phyloP scores from a whole-genome alignment of 2,888 invertebrate species.

The Galerucella calmariensis region DNA sequence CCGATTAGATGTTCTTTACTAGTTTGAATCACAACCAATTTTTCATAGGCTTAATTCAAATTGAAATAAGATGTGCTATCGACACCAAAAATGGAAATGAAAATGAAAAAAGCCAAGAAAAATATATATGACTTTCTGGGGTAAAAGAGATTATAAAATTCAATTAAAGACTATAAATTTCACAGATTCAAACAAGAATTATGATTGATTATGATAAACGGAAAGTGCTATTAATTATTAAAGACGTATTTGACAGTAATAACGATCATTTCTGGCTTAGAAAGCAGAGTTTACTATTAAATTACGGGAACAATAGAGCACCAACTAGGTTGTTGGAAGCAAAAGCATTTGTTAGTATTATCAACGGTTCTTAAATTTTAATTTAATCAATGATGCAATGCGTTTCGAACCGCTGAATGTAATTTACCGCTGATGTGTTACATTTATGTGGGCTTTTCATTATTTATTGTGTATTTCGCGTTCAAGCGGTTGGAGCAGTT shows the following conservation, averaged over 20 bases:
- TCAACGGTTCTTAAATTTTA: neutral
- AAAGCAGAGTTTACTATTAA: neutral
- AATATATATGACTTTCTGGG: too few species aligned
- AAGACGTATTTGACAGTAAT: conserved; percentile 5
- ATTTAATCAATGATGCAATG: neutral
- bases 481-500: too few species aligned
- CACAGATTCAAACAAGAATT: neutral
- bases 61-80: too few species aligned
- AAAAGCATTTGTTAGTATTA: neutral
- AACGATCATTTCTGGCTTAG: neutral
- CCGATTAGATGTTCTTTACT: too few species aligned
- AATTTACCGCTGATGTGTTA: neutral
- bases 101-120: too few species aligned
- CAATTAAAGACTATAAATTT: neutral
- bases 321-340: neutral
- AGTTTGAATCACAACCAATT: too few species aligned
- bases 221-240: neutral
- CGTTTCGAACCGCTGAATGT: neutral
- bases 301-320: neutral
- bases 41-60: too few species aligned
- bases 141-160: neutral
- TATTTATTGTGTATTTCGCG: neutral
- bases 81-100: too few species aligned
- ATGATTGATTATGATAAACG: neutral
- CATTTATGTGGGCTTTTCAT: neutral